Percentiles rank a stretch among this genome's conserved stretches.
Evolutionary conservation across 2,113 vertebrate species (phyloP).

Genomic region (Neolamprologus hecqui): DNA sequence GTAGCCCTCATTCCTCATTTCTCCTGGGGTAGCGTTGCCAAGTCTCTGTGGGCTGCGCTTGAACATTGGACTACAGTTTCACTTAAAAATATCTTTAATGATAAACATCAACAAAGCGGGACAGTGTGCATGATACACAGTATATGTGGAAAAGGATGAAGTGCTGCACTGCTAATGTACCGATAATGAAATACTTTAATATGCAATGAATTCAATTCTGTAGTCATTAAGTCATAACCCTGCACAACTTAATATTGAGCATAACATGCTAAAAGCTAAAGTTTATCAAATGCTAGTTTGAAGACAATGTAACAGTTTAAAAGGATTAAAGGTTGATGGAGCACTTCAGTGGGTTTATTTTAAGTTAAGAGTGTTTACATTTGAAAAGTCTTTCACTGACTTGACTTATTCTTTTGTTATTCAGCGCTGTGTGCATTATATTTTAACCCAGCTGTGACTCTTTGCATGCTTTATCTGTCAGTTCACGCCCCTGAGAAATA

Average conservation of each 20-base stretch:
- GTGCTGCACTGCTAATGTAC: neutral
- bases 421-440: neutral
- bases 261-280: neutral
- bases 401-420: neutral
- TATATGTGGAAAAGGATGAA: neutral
- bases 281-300: neutral
- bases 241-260: neutral
- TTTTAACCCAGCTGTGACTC: accelerated
- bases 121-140: neutral
- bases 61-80: neutral
- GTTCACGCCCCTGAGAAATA: neutral
- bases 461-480: neutral
- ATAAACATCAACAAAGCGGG: neutral
- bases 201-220: neutral
- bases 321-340: neutral
- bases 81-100: neutral
- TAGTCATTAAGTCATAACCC: neutral
- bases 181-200: neutral
- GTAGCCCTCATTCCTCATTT: neutral
- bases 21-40: neutral
- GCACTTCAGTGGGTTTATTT: neutral
- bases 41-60: neutral
- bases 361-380: neutral
- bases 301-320: neutral
- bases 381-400: neutral